Base-by-base conservation (phyloP, 2,797 vertebrate species). In the Halcyon leucocephala region DNA sequence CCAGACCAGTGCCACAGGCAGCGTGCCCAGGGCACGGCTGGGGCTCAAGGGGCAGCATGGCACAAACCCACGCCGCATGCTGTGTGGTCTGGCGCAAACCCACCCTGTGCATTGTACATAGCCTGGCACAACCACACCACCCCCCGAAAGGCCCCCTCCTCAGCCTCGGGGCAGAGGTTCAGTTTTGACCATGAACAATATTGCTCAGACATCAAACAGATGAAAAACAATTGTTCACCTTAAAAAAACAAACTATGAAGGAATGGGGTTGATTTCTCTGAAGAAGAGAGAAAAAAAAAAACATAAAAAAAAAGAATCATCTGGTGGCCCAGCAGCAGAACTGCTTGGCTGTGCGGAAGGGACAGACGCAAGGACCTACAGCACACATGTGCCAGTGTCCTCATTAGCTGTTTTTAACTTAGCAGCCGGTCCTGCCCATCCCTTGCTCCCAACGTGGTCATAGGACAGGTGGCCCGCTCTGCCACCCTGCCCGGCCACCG, bases 31-130 rank as follows among this genome's bases (percentile, higher is more conserved):
- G 2, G 49, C 64, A 72, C 0, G 0, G 69, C 39, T 15, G 49
- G 52, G 60, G 33, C n/a, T 26, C 0, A 3, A 65, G 77, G 44
- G 77, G 62, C 72, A 65, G 78, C 44, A 33, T 1, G 4, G 66
- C 70, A n/a, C 6, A 14, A 19, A 14, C 24, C 39, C 70, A 20
- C 33, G 58, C 42, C 3, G 7, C 7, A 2, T 22, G 2, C 1
- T 4, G 2, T 7, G 37, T 0, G 26, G 44, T 10, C 12, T 0
- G 0, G 64, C 64, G 25, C 35, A 7, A 2, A 22, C 22, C 15
- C 44, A 44, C 37, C 46, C 48, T 14, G 4, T 10, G 3, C 24
- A 1, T 1, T 2, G 4, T 3, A 3, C 3, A 11, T 1, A 8
- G 82, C 37, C 15, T 5, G 4, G 20, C 71, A 24, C 39, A 10